A percentile compares a stretch with the other conserved stretches of the same genome.
Conservation (phyloP, 2,797 vertebrate species). For the Neolamprologus multifasciatus region DNA sequence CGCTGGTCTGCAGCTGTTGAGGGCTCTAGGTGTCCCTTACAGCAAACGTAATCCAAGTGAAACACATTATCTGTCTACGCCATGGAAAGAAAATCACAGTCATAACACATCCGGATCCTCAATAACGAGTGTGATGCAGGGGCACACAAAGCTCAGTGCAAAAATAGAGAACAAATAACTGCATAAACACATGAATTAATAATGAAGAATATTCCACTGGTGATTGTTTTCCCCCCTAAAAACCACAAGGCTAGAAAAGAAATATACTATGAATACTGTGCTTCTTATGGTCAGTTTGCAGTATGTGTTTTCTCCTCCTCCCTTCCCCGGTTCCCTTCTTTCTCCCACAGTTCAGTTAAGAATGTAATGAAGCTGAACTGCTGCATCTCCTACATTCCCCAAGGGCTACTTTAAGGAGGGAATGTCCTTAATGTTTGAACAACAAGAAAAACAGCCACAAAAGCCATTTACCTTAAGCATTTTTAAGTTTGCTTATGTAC, state of each 20-base stretch:
- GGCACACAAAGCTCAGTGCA: background rate
- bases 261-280: background rate
- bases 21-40: conserved; percentile 56
- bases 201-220: background rate
- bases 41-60: conserved; percentile 59
- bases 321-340: background rate
- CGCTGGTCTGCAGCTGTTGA: conserved; percentile 61
- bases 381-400: conserved; percentile 7
- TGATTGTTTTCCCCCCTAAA: background rate
- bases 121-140: background rate
- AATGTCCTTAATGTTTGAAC: conserved; percentile 31
- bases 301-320: background rate
- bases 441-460: conserved; percentile 35
- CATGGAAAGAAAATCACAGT: conserved; percentile 49
- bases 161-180: background rate
- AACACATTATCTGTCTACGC: conserved; percentile 58
- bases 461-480: conserved; percentile 11
- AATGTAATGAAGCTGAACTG: conserved; percentile 44
- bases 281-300: background rate
- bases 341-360: conserved; percentile 26
- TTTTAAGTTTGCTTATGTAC: background rate
- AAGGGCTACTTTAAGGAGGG: conserved; percentile 12
- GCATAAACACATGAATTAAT: background rate
- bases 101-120: conserved; percentile 53
- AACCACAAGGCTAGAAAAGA: background rate